phyloP scores from a whole-genome alignment of 2,113 vertebrate species.

The Pomatorhinus ruficollis region DNA sequence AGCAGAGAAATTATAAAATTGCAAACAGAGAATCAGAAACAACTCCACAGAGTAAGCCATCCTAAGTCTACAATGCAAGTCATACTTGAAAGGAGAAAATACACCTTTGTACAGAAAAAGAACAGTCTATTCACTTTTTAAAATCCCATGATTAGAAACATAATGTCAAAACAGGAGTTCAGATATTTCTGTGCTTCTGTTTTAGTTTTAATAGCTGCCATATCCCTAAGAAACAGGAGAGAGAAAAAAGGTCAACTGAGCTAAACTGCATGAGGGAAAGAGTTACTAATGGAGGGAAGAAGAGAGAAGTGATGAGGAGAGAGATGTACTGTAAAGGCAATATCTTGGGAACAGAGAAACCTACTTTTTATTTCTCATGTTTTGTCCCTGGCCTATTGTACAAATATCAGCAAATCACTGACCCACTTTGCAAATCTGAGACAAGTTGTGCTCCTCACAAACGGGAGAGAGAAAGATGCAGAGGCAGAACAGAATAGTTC shows the following conservation, averaged over 20 bases:
- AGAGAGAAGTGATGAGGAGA: background rate
- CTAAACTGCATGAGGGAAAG: background rate
- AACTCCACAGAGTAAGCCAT: background rate
- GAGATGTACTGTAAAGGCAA: background rate
- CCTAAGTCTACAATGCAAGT: background rate
- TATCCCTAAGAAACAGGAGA: background rate
- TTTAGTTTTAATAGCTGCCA: slow-evolving; percentile 14
- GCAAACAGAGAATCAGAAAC: background rate
- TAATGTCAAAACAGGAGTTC: background rate
- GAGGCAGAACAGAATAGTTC: background rate
- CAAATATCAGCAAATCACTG: background rate
- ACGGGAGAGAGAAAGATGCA: background rate
- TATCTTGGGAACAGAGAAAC: background rate
- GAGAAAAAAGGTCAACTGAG: background rate
- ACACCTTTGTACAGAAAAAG: background rate
- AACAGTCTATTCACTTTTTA: background rate
- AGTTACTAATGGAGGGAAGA: background rate
- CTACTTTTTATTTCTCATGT: background rate
- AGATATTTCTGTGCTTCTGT: background rate
- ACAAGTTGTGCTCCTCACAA: background rate
- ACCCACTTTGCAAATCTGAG: background rate
- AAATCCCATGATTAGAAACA: background rate
- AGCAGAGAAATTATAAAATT: background rate
- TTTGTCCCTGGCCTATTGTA: background rate
- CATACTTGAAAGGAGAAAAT: background rate